Evolutionary conservation across 2,797 vertebrate species (phyloP), one percentile per base, ranked within the genome.

Genomic region (Aselliscus stoliczkanus): DNA sequence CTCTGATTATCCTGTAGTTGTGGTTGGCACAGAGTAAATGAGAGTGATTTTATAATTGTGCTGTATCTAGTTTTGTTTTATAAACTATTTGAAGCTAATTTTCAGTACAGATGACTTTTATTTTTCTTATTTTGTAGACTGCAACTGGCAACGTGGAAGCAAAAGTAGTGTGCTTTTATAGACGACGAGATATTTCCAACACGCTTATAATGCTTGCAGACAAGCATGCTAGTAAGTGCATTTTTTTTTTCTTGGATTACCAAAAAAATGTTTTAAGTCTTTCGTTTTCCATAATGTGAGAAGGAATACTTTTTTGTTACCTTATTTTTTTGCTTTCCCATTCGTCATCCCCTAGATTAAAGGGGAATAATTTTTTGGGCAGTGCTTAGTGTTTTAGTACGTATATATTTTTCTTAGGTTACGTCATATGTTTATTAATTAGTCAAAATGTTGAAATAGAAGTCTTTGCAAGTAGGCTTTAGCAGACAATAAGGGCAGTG

Each of bases 101-200:
- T 27, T 97, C 79, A 93, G 73, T 83, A 83, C 70, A 90, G 60
- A 64, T 98, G 95, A 98, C 93, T 97, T 96, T 95, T 95, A 94
- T 95, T 97, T 93, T 93, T 97, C 67, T 97, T 97, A 44, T 99
- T 98, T 98, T 98, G 81, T 97, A 99, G 99, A 99, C 99, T 58
- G 99, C 99, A 92, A 99, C 99, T 97, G 99, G 99, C 97, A 99
- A 99, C 1, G 99, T 99, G 98, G 99, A 99, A 98, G 99, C 99
- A 96, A 99, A 99, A 98, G 99, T 99, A 97, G 99, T 99, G 93
- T 99, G 99, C 98, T 99, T 99, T 98, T 99, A 99, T 98, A 99
- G 99, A 97, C 98, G 99, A 97, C 99, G 99, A 98, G 99, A 99
- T 98, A 99, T 99, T 98, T 99, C 99, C 93, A 99, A 99, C 99